phyloP scores from a whole-genome alignment of 2,888 invertebrate species.

The Drosophila quinaria region DNA sequence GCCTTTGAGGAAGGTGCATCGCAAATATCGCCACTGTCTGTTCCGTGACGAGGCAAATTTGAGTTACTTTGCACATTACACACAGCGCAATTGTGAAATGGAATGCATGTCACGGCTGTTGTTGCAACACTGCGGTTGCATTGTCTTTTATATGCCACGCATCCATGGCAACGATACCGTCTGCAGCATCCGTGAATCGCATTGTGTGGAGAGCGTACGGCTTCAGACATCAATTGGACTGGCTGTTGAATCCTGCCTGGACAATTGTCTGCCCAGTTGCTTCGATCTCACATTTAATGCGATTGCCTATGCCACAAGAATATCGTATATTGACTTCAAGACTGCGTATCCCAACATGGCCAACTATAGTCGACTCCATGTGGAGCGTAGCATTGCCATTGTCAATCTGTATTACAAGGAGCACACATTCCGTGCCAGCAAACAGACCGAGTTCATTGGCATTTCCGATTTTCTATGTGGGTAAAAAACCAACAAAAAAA shows the following conservation, averaged over 20 bases:
- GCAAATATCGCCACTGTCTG: constrained; percentile 88
- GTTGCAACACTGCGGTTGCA: constrained; percentile 83
- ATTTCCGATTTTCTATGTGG: constrained; percentile 93
- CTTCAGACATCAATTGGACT: constrained; percentile 53
- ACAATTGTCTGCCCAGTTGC: constrained; percentile 90
- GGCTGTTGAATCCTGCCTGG: constrained; percentile 65
- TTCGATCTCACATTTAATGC: constrained; percentile 90
- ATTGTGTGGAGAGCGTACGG: constrained; percentile 85
- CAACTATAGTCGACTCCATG: constrained; percentile 63
- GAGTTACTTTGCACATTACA: constrained; percentile 90
- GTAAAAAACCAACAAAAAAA: constrained; percentile 69
- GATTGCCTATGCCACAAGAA: constrained; percentile 87
- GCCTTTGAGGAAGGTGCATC: constrained; percentile 67
- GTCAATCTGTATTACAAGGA: constrained; percentile 91
- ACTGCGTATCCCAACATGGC: constrained; percentile 48
- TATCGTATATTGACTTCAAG: constrained; percentile 83
- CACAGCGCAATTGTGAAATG: constrained; percentile 91
- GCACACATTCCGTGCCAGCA: constrained; percentile 89
- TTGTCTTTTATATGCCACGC: constrained; percentile 85
- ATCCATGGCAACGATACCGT: constrained; percentile 89
- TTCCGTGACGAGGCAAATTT: constrained; percentile 90
- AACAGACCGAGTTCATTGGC: constrained; percentile 92
- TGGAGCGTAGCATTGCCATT: constrained; percentile 89
- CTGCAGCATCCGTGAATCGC: constrained; percentile 89
- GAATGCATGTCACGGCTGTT: constrained; percentile 92